Base-by-base conservation (phyloP, 2,113 vertebrate species). In the Manacus vitellinus region DNA sequence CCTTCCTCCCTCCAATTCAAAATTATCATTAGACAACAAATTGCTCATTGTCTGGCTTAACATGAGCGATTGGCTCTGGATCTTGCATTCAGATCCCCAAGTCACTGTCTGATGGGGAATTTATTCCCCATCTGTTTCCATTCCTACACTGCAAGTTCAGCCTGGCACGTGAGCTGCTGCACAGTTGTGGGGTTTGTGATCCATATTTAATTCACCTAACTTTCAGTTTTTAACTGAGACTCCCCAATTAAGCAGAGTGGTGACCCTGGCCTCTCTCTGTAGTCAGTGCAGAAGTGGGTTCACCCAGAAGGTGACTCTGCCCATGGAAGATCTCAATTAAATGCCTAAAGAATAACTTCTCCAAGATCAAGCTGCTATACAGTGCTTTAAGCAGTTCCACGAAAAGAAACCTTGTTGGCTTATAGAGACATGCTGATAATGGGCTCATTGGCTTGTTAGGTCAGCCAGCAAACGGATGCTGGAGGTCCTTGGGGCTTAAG, bases 381-480 rank as follows among this genome's bases (percentile, higher is more conserved):
- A 41, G 35, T 54, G 68, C 90, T 92, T 84, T 84, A 86, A 92
- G 90, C n/a, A 88, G 72, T 65, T 89, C 73, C 37, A 35, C 77
- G 89, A 14, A 82, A 92, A 85, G 85, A 73, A 78, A 8, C 58
- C 61, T 93, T 0, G 0, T n/a, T 90, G 94, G 71, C 61, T 83
- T 70, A 47, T 22, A 67, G 87, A 79, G 70, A 41, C 61, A 6
- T 11, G 54, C 84, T 92, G 84, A 73, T 91, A 97, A 91, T 88
- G 77, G 91, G 49, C 63, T 95, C 89, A 22, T 82, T 92, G 96
- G 39, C 72, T 95, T 93, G 81, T 93, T 80, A 94, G 96, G 94
- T 90, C 87, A 96, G 74, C 51, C 78, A 79, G 91, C 71, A 95
- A 75, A 83, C 0, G 1, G 51, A 81, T 88, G 62, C 84, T 91